Conservation (phyloP, 35 echinoderm and acorn worm species). For the Patiria miniata region DNA sequence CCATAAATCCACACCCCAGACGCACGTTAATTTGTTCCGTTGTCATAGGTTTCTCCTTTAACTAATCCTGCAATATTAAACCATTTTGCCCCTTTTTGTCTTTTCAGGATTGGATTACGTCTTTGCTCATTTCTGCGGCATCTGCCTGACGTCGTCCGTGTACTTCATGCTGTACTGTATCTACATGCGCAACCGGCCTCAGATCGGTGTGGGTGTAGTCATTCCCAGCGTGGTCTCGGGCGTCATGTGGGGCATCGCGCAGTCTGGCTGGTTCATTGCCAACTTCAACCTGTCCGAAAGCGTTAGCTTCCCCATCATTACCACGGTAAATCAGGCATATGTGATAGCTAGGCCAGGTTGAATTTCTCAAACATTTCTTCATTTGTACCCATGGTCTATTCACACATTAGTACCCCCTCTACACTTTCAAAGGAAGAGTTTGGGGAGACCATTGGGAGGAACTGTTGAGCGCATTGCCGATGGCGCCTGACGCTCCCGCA, state of each 20-base stretch:
- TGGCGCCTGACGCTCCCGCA: too few species aligned
- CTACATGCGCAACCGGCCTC: constrained; percentile 79
- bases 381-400: not conserved
- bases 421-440: not conserved
- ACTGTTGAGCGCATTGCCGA: too few species aligned
- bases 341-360: not conserved
- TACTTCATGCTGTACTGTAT: constrained; percentile 88
- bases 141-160: constrained; percentile 50
- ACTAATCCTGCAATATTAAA: too few species aligned
- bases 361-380: not conserved
- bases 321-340: constrained; percentile 68
- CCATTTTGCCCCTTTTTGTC: not conserved
- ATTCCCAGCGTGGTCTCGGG: constrained; percentile 75
- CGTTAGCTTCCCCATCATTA: constrained; percentile 87
- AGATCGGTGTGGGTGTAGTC: constrained; percentile 54
- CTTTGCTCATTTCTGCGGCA: constrained; percentile 84
- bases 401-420: not conserved
- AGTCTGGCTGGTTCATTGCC: constrained; percentile 93
- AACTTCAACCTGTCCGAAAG: constrained; percentile 64
- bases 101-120: constrained; percentile 91
- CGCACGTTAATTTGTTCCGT: too few species aligned
- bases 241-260: constrained; percentile 83
- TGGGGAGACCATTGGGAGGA: too few species aligned
- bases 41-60: too few species aligned
- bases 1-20: too few species aligned